Base-by-base conservation (phyloP, 2,797 vertebrate species). In the Brachyalestes nurse region DNA sequence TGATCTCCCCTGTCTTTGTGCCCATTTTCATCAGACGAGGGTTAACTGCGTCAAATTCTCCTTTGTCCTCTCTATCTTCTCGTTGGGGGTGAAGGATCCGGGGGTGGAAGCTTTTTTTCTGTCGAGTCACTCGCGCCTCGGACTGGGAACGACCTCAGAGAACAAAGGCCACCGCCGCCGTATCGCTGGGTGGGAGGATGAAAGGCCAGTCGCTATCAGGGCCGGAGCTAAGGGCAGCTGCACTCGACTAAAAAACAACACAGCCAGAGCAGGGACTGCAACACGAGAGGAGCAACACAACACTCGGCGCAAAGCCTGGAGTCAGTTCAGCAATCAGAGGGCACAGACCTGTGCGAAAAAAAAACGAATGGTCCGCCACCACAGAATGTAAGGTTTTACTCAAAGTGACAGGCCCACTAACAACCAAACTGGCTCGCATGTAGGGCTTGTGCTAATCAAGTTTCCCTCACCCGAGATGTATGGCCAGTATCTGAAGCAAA, bases 141-240 rank as follows among this genome's bases (percentile, higher is more conserved):
- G 70, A 84, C 66, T 61, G 77, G 82, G 72, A 86, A 77, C 55
- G 80, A 86, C 78, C 67, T 82, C 69, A n/a, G 34, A 70, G 87
- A 84, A 81, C 84, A 78, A 85, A 85, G 82, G 81, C 67, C 72
- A 85, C 69, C 72, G 40, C 74, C 78, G 69, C 75, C 72, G 72
- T 84, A 88, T 88, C 84, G 65, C 85, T 83, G 75, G 55, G 88
- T 88, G 82, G 87, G 89, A 77, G 84, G 87, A 88, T 90, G 82
- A 90, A 90, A 90, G 88, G 71, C 79, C 28, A 38, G 78, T 79
- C 75, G 84, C 84, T 88, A 90, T 90, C 88, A 83, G 62, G 78
- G 69, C 40, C 72, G 34, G 80, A 75, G 77, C 83, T 86, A 87
- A 87, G 88, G 82, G 82, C 86, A 88, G 65, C 87, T 78, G 77